phyloP scores from a whole-genome alignment of 1,140 invertebrate species.

The Trialeurodes vaporariorum region DNA sequence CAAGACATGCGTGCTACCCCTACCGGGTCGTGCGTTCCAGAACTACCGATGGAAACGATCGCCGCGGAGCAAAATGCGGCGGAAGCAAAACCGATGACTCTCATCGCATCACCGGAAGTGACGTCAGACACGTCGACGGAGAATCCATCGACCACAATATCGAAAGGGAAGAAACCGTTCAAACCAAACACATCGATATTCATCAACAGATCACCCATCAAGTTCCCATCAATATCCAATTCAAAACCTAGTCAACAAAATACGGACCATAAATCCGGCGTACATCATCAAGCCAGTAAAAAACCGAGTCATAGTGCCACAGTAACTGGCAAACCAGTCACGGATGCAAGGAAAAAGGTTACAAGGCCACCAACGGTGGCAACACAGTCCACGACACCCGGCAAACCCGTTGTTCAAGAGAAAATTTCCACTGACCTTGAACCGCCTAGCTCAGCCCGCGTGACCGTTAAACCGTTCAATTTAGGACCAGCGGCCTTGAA shows the following conservation, averaged over 20 bases:
- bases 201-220: background rate
- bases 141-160: background rate
- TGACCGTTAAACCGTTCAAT: background rate
- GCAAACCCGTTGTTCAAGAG: background rate
- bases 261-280: no score
- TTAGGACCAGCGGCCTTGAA: background rate
- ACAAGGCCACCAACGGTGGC: background rate
- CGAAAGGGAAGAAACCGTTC: background rate
- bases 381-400: background rate
- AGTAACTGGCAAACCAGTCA: background rate
- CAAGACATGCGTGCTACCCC: constrained; percentile 9
- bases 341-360: background rate
- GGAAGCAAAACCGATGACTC: background rate
- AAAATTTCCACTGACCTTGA: background rate
- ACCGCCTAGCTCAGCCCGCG: background rate
- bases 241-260: no score
- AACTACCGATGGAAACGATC: constrained; percentile 6
- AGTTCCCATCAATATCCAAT: background rate
- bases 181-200: background rate
- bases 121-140: background rate
- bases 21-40: constrained; percentile 20
- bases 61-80: background rate
- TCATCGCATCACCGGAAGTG: background rate
- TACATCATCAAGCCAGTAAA: background rate
- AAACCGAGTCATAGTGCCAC: background rate